Percentiles rank a stretch among this genome's conserved stretches.
Conservation (phyloP, 2,797 vertebrate genomes). For the Muraenolepis orangiensis region DNA sequence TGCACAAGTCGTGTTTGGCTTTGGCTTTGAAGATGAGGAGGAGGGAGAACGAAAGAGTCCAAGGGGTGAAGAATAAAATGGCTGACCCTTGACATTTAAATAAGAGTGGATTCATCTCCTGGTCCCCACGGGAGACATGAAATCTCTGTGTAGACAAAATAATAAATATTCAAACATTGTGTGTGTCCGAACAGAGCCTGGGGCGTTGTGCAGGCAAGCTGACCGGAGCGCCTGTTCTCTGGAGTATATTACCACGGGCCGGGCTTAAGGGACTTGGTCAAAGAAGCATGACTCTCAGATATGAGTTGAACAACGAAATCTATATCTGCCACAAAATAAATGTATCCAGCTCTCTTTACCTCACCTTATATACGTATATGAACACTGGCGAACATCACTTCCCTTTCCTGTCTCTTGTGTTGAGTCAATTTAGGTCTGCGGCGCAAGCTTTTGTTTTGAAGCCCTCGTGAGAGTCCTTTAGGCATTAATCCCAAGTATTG, state of each 20-base stretch:
- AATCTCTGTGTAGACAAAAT: background rate
- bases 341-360: background rate
- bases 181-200: background rate
- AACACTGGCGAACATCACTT: background rate
- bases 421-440: background rate
- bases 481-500: background rate
- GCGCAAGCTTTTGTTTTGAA: background rate
- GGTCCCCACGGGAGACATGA: background rate
- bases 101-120: background rate
- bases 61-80: background rate
- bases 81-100: background rate
- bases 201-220: background rate
- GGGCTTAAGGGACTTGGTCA: background rate
- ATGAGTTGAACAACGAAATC: background rate
- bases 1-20: background rate
- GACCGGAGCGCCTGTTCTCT: background rate
- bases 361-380: no score
- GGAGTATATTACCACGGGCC: background rate
- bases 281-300: background rate
- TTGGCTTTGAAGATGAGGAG: background rate
- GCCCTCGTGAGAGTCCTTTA: background rate
- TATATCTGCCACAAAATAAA: background rate
- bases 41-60: background rate
- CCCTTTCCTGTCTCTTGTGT: background rate
- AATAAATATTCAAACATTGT: background rate